Base-by-base conservation (phyloP, 2,113 vertebrate species). In the Misgurnus mizolepis region DNA sequence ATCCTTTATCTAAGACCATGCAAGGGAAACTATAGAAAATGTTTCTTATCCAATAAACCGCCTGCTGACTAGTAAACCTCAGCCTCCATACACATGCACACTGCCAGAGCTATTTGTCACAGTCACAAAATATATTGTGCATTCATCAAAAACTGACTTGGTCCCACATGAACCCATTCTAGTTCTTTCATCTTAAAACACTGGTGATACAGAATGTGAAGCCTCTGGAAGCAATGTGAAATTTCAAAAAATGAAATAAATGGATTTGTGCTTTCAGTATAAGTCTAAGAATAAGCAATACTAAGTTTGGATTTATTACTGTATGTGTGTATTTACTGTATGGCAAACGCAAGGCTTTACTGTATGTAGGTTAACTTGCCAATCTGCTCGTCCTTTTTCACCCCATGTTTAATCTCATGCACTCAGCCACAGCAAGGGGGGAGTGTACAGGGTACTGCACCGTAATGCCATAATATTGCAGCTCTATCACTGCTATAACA, bases 281-380 rank as follows among this genome's bases (percentile, higher is more conserved):
- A 45, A 76, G 43, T 6, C 49, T 47, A 7, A 17, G 40, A 10
- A 7, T 56, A 49, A 75, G 58, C 0, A 15, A 56, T 4, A 12
- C 9, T 50, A 8, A 62, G 12, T 64, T 64, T 49, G 50, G 56
- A 47, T 9, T 71, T 49, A 27, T 34, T 34, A 34, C 27, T 34
- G 43, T 39, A 27, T 22, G 18, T 11, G 18, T 45, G 14, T 61
- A 47, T 67, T 64, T 56, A 47, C 39, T 34, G 69, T 22, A 64
- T 34, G 15, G 74, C 56, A 83, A 65, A 79, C 83, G 83, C 78
- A 83, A 68, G 82, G 78, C 75, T 79, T 71, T 4, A 27, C 50
- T 15, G 85, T 87, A 92, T 91, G 83, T 92, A 90, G 91, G 92
- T 91, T 92, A 92, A 87, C 89, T 87, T 90, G 85, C 87, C 88